Evolutionary conservation across 2,113 vertebrate genomes (phyloP), one percentile per base, ranked within the genome.

Genomic region (Hiodon alosoides): DNA sequence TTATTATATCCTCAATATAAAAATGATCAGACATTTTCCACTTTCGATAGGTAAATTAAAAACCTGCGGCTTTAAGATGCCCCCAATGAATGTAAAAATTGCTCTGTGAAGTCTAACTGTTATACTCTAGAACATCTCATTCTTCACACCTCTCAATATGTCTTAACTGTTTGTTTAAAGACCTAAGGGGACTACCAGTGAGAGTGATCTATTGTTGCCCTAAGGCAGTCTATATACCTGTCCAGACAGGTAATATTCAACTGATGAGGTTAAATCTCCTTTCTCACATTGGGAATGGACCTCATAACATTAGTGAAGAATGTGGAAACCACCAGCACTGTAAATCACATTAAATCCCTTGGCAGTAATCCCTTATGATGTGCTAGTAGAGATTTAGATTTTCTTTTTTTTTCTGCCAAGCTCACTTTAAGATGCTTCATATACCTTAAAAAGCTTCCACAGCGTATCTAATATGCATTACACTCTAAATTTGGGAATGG

Each of bases 401-500:
- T 88, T 91, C 88, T 87, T 87, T 88, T 91, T 88, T 90, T 92
- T 90, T 88, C 83, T 78, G 85, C 80, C 66, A 78, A 83, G 80
- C 73, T 71, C 81, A 78, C 81, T 79, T 79, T 78, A 79, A 75
- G 79, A 82, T 81, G 77, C 80, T 79, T 76, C 78, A 79, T 80
- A 76, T 77, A 81, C 84, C 31, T 31, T 83, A 81, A 76, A 83
- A 83, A 84, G 83, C 83, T 84, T 83, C 83, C 73, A 71, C 81
- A 85, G 84, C 85, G 85, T 83, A 86, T 86, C 87, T 83, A 83
- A 81, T 78, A 85, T 83, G 82, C 87, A 88, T 89, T 84, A 85
- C 73, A 85, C 84, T 88, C 83, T 83, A 89, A 90, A 92, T 89
- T 87, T 89, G 87, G 90, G 88, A 87, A 83, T 88, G 83, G 74